Evolutionary conservation across 2,797 vertebrate genomes (phyloP), one percentile per base, ranked within the genome.

Genomic region (Schizothorax lantsangensis): DNA sequence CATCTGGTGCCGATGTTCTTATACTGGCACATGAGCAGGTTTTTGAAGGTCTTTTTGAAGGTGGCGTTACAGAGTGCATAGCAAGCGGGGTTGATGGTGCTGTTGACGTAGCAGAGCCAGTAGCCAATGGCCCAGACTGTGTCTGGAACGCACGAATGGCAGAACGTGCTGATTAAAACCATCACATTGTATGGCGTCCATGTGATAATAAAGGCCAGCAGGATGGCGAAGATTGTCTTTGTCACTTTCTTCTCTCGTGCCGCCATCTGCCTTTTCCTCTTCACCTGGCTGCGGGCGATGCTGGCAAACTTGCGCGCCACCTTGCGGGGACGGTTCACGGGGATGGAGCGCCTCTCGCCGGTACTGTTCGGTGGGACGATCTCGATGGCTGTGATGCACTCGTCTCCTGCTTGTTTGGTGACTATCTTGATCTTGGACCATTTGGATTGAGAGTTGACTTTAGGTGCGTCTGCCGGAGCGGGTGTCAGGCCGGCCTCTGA

Each of bases 361-460:
- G 96, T 95, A 14, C 96, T 93, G 8, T 97, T 96, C 12, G 96
- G 97, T 0, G 98, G 97, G 52, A 98, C 96, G 0, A 99, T 99
- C 95, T 99, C 98, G 0, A 99, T 97, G 33, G 98, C 98, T 0
- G 98, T 99, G 92, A 99, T 97, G 71, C 98, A 99, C 90, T 99
- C 98, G 0, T 95, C 96, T 79, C 98, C 98, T 0, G 96, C 92
- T 94, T 98, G 98, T 92, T 99, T 99, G 2, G 98, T 99, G 75
- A 99, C 98, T 0, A 99, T 99, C 95, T 99, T 99, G 77, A 99
- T 98, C 94, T 99, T 99, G 87, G 98, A 99, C 98, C 98, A 99
- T 84, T 96, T 97, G 5, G 98, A 99, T 79, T 90, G 33, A 0
- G 95, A 81, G 89, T 93, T 95, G n/a, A 93, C 85, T 89, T 95